Evolutionary conservation across 2,113 vertebrate genomes (phyloP).

Genomic region (Candoia aspera): DNA sequence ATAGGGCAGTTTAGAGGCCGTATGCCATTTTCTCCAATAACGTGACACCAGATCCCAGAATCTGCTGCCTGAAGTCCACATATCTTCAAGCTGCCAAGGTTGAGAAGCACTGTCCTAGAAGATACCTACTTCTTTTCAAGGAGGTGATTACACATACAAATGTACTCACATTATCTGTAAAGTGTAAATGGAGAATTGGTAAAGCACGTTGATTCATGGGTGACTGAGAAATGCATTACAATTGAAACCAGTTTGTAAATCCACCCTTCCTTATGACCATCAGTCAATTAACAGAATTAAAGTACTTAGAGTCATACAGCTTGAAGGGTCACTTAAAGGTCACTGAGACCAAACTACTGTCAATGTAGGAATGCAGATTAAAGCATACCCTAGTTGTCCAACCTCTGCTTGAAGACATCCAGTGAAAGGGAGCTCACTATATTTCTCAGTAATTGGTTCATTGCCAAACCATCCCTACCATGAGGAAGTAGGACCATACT

Average conservation of each 20-base stretch:
- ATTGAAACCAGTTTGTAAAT: not conserved
- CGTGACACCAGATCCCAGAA: not conserved
- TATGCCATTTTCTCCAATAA: not conserved
- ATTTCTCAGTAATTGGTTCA: not conserved
- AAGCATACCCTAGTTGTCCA: not conserved
- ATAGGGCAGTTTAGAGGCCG: not conserved
- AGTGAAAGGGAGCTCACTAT: not conserved
- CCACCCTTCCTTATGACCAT: not conserved
- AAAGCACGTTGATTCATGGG: not conserved
- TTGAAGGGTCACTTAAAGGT: not conserved
- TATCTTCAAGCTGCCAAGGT: no score
- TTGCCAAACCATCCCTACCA: not conserved
- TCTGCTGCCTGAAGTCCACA: not conserved
- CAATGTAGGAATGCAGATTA: not conserved
- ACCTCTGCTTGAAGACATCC: not conserved
- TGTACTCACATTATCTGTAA: not conserved
- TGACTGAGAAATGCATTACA: no score
- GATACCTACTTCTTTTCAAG: not conserved
- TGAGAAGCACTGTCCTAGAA: not conserved
- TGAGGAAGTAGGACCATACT: not conserved
- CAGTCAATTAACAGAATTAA: not conserved
- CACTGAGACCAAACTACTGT: not conserved
- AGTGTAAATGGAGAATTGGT: not conserved
- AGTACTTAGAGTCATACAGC: not conserved
- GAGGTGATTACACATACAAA: not conserved